Conservation (phyloP, 2,797 vertebrate genomes). For the Pseudochirops cupreus region DNA sequence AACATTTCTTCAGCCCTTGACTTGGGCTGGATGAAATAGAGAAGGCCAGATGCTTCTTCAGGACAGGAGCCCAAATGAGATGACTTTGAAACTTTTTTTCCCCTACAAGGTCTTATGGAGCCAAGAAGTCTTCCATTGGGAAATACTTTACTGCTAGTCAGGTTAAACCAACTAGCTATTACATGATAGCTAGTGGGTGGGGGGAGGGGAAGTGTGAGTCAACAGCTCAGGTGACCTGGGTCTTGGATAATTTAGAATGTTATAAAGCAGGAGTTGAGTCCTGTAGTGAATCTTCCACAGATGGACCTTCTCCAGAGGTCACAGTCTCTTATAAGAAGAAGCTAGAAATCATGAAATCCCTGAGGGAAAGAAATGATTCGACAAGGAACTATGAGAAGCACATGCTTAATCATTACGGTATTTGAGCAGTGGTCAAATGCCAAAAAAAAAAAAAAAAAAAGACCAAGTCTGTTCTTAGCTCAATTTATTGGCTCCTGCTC, state of each 20-base stretch:
- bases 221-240: background rate
- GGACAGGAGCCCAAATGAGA: background rate
- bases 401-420: constrained; percentile 35
- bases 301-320: constrained; percentile 28
- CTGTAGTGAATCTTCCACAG: constrained; percentile 6
- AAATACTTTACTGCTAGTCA: background rate
- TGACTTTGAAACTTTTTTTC: background rate
- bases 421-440: background rate
- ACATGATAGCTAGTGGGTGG: background rate
- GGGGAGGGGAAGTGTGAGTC: background rate
- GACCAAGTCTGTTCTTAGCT: background rate
- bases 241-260: background rate
- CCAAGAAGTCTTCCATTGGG: background rate
- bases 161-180: background rate
- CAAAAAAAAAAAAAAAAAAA: background rate
- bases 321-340: constrained; percentile 47
- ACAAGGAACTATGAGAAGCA: constrained; percentile 22
- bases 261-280: constrained; percentile 2
- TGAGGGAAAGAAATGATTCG: constrained; percentile 43
- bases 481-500: constrained; percentile 17
- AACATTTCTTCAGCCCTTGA: background rate
- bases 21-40: background rate
- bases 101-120: background rate
- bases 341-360: constrained; percentile 44
- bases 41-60: constrained; percentile 1